Conservation (phyloP, 2,888 invertebrate genomes). For the Pandemis corylana region DNA sequence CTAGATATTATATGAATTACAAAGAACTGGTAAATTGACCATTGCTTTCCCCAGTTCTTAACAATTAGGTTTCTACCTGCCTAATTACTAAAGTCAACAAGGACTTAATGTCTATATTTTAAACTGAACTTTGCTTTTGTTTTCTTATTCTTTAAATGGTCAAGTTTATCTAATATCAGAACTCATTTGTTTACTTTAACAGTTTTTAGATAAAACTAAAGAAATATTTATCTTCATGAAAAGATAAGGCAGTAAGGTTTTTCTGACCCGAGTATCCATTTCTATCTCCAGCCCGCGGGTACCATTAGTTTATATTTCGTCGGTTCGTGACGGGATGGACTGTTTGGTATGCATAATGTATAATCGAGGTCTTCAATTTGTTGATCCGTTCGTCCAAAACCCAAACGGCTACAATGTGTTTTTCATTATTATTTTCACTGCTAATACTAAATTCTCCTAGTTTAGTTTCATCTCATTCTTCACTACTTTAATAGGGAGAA, state of each 20-base stretch:
- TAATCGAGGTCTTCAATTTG: constrained; percentile 14
- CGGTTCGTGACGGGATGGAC: constrained; percentile 9
- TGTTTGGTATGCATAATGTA: constrained; percentile 5
- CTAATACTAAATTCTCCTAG: background rate
- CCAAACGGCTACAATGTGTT: background rate
- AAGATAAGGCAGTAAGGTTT: constrained; percentile 15
- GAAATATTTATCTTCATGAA: constrained; percentile 16
- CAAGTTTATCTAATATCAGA: constrained; percentile 37
- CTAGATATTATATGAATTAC: background rate
- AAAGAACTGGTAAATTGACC: background rate
- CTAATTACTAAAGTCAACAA: background rate
- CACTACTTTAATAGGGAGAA: background rate
- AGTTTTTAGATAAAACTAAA: constrained; percentile 43
- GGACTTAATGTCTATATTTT: constrained; percentile 2
- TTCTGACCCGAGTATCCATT: constrained; percentile 12
- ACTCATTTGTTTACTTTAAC: constrained; percentile 51
- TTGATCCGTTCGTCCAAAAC: background rate
- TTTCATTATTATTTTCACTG: background rate
- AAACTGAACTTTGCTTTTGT: constrained; percentile 22
- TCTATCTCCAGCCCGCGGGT: background rate
- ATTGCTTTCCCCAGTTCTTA: background rate
- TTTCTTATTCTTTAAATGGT: constrained; percentile 45
- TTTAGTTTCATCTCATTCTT: background rate
- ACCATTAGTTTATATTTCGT: constrained; percentile 17
- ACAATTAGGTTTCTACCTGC: background rate